Evolutionary conservation across 2,113 vertebrate species (phyloP).

Genomic region (Motacilla alba): DNA sequence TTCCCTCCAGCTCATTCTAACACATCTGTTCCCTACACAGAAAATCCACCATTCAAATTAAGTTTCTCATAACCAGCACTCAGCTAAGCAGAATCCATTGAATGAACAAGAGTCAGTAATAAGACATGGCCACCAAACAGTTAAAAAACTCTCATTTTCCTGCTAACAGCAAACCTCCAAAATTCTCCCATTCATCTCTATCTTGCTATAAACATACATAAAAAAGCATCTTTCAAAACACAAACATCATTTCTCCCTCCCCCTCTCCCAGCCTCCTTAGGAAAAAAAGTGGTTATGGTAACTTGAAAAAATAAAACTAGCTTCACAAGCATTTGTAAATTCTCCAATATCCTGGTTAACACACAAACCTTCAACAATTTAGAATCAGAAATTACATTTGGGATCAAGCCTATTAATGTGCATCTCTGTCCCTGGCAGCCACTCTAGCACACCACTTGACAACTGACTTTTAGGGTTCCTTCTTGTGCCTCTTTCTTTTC

Average conservation of each 20-base stretch:
- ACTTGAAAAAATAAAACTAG: background rate
- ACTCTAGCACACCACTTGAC: background rate
- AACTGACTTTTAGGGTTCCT: background rate
- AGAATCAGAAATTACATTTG: background rate
- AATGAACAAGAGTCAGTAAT: fast-evolving
- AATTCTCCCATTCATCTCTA: background rate
- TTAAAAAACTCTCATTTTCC: background rate
- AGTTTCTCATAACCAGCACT: background rate
- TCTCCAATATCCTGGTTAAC: background rate
- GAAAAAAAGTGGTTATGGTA: background rate
- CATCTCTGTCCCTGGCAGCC: background rate
- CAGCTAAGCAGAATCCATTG: background rate
- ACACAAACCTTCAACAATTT: background rate
- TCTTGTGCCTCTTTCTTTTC: background rate
- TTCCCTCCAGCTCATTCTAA: background rate
- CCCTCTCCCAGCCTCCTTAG: fast-evolving
- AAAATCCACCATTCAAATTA: background rate
- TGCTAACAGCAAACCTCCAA: background rate
- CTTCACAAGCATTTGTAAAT: background rate
- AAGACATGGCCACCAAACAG: background rate
- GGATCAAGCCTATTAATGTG: background rate
- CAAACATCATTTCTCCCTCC: background rate
- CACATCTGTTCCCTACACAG: background rate
- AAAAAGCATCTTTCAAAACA: background rate
- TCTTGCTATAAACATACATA: background rate